Evolutionary conservation across 2,888 invertebrate species (phyloP).

Genomic region (Xanthia togata): DNA sequence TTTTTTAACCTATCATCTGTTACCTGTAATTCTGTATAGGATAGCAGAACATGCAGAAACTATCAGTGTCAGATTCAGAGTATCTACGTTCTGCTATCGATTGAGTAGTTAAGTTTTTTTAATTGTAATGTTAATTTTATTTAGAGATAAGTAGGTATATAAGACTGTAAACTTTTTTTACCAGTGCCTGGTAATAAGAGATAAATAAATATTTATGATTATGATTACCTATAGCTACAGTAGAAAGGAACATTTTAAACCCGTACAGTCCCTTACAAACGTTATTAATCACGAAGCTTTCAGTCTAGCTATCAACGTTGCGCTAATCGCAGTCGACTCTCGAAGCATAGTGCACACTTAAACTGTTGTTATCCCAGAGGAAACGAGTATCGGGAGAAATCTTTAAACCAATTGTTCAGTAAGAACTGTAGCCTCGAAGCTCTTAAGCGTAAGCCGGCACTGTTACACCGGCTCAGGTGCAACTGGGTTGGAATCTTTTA

Average conservation of each 20-base stretch:
- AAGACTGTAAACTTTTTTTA: too few relatives aligned
- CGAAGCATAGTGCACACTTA: conserved; percentile 27
- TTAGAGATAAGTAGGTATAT: too few relatives aligned
- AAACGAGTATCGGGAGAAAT: conserved; percentile 42
- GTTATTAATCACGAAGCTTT: conserved; percentile 2
- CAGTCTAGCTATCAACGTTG: conserved; percentile 1
- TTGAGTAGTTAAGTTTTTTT: too few relatives aligned
- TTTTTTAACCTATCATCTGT: neutral
- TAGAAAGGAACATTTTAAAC: neutral
- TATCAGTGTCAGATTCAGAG: neutral
- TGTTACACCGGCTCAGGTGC: conserved; percentile 40
- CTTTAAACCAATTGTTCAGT: conserved; percentile 50
- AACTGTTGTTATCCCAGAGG: conserved; percentile 32
- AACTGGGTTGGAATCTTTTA: conserved; percentile 23
- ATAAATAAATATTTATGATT: too few relatives aligned
- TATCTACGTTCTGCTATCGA: neutral
- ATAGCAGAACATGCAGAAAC: neutral
- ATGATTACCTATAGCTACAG: neutral
- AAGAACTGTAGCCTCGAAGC: conserved; percentile 34
- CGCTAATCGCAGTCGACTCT: conserved; percentile 12
- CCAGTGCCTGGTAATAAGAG: too few relatives aligned
- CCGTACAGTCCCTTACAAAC: neutral
- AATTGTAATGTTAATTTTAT: too few relatives aligned
- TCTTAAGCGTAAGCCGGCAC: conserved; percentile 23
- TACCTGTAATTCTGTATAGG: neutral